Evolutionary conservation across 1,140 invertebrate genomes (phyloP), one percentile per base, ranked within the genome.

Genomic region (Zaprionus inermis): DNA sequence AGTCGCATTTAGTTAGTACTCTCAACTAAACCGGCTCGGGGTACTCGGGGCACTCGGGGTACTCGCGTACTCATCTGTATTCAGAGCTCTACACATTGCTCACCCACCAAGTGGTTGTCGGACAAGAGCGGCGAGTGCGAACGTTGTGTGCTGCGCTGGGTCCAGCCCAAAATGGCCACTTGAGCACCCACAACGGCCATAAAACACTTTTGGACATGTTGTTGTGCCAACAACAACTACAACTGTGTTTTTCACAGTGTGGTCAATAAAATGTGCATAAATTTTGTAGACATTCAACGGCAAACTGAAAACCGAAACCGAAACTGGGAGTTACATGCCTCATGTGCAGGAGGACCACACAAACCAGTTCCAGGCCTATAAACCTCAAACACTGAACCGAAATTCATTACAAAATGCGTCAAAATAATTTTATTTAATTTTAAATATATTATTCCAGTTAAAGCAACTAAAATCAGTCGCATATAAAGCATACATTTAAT

Each of bases 261-360:
- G 84, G 71, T 88, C 84, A 84, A 88, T 88, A 84, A 88, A 88
- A 88, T 88, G 81, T 80, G 80, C 84, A 88, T 88, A 88, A 84
- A 88, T 88, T 89, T 79, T 68, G 71, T 61, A 77, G 79, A 72
- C 76, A 76, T 72, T 72, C 61, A 72, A 72, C 70, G 70, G 70
- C 18, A 58, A 66, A 72, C 70, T 65, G 71, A n/a, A 58, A 72
- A 65, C 22, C 46, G 55, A 49, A 52, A 41, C 28, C 54, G 30
- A 28, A 28, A 5, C 24, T 5, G 36, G 70, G 44, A 66, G 32
- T 65, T 36, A n/a, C 36, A n/a, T 38, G 16, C 41, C 46, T 36
- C 2, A n/a, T 58, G 61, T 11, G 30, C 61, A 66, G 24, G 3
- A 28, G 70, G 70, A 60, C 36, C 49, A 41, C n/a, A 44, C 44